Base-by-base conservation (phyloP, 1,140 invertebrate species). In the Drosophila kikkawai region DNA sequence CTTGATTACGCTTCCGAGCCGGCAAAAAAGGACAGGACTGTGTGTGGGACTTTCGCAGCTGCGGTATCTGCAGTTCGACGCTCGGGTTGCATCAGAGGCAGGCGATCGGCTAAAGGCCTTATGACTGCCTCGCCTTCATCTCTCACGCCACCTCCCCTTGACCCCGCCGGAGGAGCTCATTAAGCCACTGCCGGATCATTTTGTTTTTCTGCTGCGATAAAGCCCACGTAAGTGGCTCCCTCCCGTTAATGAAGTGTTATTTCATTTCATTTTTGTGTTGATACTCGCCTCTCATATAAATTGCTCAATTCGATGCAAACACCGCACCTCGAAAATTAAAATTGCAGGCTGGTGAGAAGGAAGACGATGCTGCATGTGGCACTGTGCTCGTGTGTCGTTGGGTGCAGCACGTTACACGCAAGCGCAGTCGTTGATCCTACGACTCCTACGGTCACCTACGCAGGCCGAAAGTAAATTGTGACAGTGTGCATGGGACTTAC, bases 301-400 rank as follows among this genome's bases (percentile, higher is more conserved):
- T 88, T 87, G 83, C 83, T 87, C 81, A 87, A 88, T 86, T 51
- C 77, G 58, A 75, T 68, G 82, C 82, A 86, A 75, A 77, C 70
- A 70, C 83, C 83, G 84, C 85, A 87, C 84, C 84, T 87, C 51
- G 44, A 71, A 69, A 64, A 37, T 37, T 22, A 78, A 66, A 87
- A 61, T 45, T 39, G 69, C 42, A 37, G 51, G 5, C 51, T 37
- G 44, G 26, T 9, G 45, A 12, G 41, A 44, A 39, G 58, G 17
- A 32, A 44, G 57, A 36, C 71, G 82, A 73, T 56, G 76, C 42
- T 53, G 48, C 45, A 26, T 75, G 53, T 37, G 32, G 42, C 69
- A 47, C 29, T 12, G 39, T 9, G 7, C 44, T 15, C 45, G 50
- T 41, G 42, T 65, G 56, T 17, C 17, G 41, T 36, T 76, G 76